Evolutionary conservation across 2,797 vertebrate species (phyloP).

Genomic region (Rhyacichthys aspro): DNA sequence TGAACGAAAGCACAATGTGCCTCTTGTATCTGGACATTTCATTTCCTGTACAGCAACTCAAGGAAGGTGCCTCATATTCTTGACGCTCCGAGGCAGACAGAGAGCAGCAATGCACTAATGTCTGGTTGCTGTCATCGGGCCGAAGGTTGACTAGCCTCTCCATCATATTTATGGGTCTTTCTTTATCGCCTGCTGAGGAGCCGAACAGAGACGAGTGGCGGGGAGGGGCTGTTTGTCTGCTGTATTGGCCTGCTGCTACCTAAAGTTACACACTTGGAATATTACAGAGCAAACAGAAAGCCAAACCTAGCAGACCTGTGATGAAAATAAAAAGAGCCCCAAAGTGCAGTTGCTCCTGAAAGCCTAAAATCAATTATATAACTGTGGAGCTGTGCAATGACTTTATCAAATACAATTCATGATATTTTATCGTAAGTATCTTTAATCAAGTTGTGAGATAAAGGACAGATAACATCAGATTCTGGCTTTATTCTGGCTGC

Average conservation of each 20-base stretch:
- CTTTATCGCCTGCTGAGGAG: conserved; percentile 57
- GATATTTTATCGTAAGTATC: too few species aligned
- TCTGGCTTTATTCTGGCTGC: too few species aligned
- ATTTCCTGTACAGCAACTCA: conserved; percentile 68
- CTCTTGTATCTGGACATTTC: conserved; percentile 59
- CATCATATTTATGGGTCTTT: conserved; percentile 74
- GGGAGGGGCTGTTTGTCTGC: conserved; percentile 3
- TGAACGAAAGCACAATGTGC: conserved; percentile 29
- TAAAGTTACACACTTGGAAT: conserved; percentile 25
- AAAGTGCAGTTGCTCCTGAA: background rate
- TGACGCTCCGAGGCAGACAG: conserved; percentile 49
- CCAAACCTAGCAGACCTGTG: conserved; percentile 12
- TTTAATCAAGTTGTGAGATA: background rate
- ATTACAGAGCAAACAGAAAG: conserved; percentile 25
- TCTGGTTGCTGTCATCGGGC: conserved; percentile 58
- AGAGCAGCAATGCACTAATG: conserved; percentile 50
- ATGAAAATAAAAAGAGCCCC: conserved; percentile 36
- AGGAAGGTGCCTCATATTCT: conserved; percentile 58
- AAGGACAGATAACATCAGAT: too few species aligned
- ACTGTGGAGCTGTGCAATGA: too few species aligned
- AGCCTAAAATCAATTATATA: background rate
- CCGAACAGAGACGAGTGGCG: conserved; percentile 22
- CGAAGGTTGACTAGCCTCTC: conserved; percentile 66
- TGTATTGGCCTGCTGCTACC: conserved; percentile 7
- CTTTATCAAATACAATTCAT: conserved; percentile 4